A percentile compares a stretch with the other conserved stretches of the same genome.
These are phyloP conservation scores for Trigoniulus corallinus DNA, from an alignment of 1,140 invertebrate species.

Conservation along the genomic window DNA sequence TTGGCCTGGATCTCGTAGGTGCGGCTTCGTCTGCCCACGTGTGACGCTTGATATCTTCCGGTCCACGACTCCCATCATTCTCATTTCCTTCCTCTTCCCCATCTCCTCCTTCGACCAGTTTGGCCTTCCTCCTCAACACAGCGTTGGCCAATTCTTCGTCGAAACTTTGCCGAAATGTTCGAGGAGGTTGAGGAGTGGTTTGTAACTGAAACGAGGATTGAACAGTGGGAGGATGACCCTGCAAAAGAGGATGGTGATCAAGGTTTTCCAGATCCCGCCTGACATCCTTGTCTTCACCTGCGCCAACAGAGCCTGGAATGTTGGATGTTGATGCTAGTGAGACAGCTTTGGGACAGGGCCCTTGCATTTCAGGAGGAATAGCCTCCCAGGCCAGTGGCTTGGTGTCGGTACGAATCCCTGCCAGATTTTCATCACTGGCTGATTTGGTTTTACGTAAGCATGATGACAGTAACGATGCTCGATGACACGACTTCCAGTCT, in stretches of 20 bases:
- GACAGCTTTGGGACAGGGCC: background rate
- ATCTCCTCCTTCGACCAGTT: conserved; percentile 28
- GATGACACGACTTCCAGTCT: conserved; percentile 36
- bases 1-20: conserved; percentile 9
- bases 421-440: conserved; percentile 70
- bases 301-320: background rate
- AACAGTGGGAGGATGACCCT: background rate
- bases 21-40: conserved; percentile 46
- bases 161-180: background rate
- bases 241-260: background rate
- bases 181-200: conserved; percentile 10
- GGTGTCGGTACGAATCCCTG: conserved; percentile 34
- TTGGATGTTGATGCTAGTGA: background rate
- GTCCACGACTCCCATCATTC: conserved; percentile 25
- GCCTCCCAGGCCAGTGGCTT: conserved; percentile 1
- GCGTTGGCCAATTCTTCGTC: conserved; percentile 48
- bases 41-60: conserved; percentile 50
- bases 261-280: conserved; percentile 2
- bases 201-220: conserved; percentile 4
- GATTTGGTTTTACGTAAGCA: conserved; percentile 51
- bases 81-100: conserved; percentile 32
- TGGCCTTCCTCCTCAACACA: conserved; percentile 55
- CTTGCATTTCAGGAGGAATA: background rate
- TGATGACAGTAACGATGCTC: conserved; percentile 49
- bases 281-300: background rate